Evolutionary conservation across 2,113 vertebrate genomes (phyloP).

Genomic region (Osmerus mordax): DNA sequence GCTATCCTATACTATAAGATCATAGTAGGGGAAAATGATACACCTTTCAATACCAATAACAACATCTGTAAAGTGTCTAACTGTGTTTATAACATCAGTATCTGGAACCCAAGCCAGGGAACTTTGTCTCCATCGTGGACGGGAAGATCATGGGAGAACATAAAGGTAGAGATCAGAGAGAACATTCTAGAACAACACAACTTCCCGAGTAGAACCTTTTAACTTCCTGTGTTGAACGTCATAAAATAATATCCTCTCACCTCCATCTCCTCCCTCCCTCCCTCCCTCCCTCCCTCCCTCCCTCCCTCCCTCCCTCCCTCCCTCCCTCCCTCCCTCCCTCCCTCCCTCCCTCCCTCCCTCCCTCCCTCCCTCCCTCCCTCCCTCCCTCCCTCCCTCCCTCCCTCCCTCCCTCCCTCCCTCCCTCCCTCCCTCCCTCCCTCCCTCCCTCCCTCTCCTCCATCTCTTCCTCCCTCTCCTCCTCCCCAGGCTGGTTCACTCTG

Average conservation of each 20-base stretch:
- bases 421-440: background rate
- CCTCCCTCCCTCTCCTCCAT: background rate
- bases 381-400: background rate
- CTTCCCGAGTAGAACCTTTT: background rate
- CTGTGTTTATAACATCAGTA: constrained; percentile 71
- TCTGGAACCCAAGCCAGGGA: constrained; percentile 85
- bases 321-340: background rate
- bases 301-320: background rate
- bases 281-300: background rate
- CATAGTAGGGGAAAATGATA: background rate
- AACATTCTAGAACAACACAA: background rate
- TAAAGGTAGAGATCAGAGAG: constrained; percentile 71
- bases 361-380: background rate
- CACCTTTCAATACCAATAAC: background rate
- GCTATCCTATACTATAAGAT: background rate
- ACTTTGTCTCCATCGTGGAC: constrained; percentile 90
- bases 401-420: background rate
- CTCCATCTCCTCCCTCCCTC: background rate
- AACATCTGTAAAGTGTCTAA: background rate
- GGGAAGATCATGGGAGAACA: constrained; percentile 83
- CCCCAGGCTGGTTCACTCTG: constrained; percentile 90
- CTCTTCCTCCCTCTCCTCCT: background rate
- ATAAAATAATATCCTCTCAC: background rate
- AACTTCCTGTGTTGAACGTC: background rate
- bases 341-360: background rate